phyloP scores from a whole-genome alignment of 2,888 invertebrate species.

The Kuschelorhynchus macadamiae region DNA sequence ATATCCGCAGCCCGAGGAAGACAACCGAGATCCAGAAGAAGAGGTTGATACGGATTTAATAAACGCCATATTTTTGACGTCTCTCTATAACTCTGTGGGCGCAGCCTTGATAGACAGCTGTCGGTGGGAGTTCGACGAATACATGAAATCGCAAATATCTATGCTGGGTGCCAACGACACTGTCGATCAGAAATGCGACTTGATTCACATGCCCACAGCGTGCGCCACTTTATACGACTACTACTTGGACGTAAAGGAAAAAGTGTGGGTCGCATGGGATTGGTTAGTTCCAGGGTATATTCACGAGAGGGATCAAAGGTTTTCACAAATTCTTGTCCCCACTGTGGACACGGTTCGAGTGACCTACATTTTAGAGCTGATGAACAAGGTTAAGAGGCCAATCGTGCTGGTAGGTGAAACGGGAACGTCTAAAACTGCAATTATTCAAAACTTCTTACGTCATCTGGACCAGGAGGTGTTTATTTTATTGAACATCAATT shows the following conservation, averaged over 20 bases:
- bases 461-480: constrained; percentile 79
- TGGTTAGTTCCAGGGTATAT: constrained; percentile 83
- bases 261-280: constrained; percentile 89
- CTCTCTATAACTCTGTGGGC: constrained; percentile 89
- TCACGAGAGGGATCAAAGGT: constrained; percentile 79
- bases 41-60: constrained; percentile 74
- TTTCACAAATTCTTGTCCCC: constrained; percentile 89
- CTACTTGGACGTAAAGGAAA: constrained; percentile 77
- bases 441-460: constrained; percentile 85
- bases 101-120: constrained; percentile 81
- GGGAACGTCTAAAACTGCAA: constrained; percentile 94
- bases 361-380: constrained; percentile 82
- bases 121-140: constrained; percentile 82
- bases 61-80: constrained; percentile 81
- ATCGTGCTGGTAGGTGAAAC: constrained; percentile 91
- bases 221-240: constrained; percentile 87
- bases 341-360: constrained; percentile 89
- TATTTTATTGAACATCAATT: constrained; percentile 88
- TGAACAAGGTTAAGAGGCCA: constrained; percentile 83
- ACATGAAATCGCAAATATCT: constrained; percentile 76
- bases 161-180: constrained; percentile 80
- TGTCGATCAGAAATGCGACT: constrained; percentile 74
- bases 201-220: constrained; percentile 80
- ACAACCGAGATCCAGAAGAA: constrained; percentile 69
- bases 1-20: constrained; percentile 68